Conservation (phyloP, 2,797 vertebrate species). For the Selene dorsalis region DNA sequence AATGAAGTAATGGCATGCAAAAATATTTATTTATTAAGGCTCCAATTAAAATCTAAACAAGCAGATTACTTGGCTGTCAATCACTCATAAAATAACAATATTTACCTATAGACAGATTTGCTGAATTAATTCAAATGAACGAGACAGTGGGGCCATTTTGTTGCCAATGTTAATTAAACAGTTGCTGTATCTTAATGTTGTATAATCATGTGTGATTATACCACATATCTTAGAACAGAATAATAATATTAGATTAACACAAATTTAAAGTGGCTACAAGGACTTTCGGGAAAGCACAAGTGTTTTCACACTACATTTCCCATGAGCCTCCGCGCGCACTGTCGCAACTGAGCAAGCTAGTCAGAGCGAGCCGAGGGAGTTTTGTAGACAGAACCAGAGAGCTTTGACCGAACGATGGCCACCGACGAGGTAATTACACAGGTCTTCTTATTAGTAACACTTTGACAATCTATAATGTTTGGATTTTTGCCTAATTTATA, state of each 20-base stretch:
- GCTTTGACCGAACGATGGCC: no score
- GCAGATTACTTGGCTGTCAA: conserved; percentile 41
- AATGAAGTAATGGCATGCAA: conserved; percentile 37
- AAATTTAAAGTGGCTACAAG: no score
- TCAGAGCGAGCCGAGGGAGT: no score
- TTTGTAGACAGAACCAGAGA: no score
- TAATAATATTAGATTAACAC: not conserved
- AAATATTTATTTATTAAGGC: conserved; percentile 37
- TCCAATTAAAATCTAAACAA: conserved; percentile 30
- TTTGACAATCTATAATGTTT: no score
- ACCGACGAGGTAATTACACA: no score
- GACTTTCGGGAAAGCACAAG: no score
- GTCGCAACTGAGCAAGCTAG: no score
- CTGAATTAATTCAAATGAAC: conserved; percentile 24
- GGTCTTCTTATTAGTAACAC: no score
- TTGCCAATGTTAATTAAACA: not conserved
- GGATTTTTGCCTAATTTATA: no score
- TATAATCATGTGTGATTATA: conserved; percentile 11
- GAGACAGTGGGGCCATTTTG: not conserved
- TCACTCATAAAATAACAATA: conserved; percentile 40
- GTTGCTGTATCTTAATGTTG: conserved; percentile 18
- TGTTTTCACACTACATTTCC: no score
- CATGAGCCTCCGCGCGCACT: no score
- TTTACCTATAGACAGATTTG: conserved; percentile 18
- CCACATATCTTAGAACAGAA: not conserved